These are phyloP conservation scores for Myotis brandtii DNA, from an alignment of 2,113 vertebrate species.

Conservation along the genomic window DNA sequence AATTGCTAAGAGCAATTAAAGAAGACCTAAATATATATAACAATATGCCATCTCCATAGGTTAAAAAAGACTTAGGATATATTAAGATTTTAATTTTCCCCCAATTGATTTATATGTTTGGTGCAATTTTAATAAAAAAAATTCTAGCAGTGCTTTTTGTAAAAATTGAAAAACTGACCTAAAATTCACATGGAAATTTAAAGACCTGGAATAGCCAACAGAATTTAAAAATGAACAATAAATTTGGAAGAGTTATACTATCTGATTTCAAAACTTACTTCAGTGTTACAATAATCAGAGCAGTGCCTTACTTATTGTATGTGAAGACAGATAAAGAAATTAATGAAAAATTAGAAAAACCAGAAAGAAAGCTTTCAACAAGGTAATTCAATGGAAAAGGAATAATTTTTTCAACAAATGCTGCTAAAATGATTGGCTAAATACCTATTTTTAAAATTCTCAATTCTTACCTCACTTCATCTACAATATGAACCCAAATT, in stretches of 20 bases:
- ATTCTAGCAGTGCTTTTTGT: background rate
- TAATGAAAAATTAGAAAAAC: background rate
- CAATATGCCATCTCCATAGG: background rate
- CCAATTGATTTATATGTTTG: background rate
- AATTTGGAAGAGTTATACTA: background rate
- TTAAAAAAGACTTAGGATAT: background rate
- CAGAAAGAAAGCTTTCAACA: background rate
- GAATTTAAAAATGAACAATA: background rate
- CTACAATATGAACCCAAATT: background rate
- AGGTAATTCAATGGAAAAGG: background rate
- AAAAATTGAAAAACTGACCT: background rate
- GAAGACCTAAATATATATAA: background rate
- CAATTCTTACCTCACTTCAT: background rate
- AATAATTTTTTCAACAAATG: background rate
- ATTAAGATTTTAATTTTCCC: background rate
- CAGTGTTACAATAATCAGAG: background rate
- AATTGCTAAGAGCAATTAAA: background rate
- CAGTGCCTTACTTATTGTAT: background rate
- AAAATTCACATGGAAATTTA: background rate
- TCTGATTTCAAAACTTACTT: background rate
- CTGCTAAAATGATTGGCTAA: background rate
- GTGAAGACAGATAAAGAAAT: background rate
- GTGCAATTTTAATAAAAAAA: background rate
- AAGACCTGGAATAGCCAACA: background rate
- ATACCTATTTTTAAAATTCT: background rate